These are phyloP conservation scores for Siniperca chuatsi DNA, from an alignment of 2,113 vertebrate genomes.

Conservation along the genomic window DNA sequence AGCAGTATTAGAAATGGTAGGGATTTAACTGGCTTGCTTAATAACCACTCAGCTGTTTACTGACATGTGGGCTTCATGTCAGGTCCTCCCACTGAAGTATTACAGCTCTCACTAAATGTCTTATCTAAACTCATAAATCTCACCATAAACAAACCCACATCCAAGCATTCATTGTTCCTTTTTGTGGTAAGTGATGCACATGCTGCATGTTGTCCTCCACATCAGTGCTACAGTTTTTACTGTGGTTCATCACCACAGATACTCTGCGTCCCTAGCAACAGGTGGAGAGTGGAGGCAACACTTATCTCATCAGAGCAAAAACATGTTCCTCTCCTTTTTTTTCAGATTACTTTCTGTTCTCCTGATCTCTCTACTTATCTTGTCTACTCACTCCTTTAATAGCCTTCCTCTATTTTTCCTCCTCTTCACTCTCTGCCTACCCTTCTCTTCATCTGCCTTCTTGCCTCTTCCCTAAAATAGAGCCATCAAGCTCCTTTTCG, in stretches of 20 bases:
- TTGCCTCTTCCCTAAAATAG: conserved; percentile 38
- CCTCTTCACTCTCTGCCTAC: conserved; percentile 48
- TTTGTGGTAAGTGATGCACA: not conserved
- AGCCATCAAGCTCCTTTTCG: conserved; percentile 28
- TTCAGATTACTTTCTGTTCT: not conserved
- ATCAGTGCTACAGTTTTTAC: conserved; percentile 9
- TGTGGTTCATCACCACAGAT: conserved; percentile 25
- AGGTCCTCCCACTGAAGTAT: not conserved
- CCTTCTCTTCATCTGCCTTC: conserved; percentile 41
- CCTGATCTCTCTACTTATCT: conserved; percentile 21
- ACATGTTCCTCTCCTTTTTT: conserved; percentile 1
- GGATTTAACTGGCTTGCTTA: not conserved
- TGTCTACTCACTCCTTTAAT: conserved; percentile 21
- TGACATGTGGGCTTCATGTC: not conserved
- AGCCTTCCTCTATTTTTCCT: conserved; percentile 31
- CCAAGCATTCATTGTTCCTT: conserved; percentile 1
- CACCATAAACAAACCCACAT: conserved; percentile 42
- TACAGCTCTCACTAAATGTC: not conserved
- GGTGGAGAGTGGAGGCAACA: conserved; percentile 47
- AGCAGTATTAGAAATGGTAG: not conserved
- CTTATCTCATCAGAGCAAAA: conserved; percentile 31
- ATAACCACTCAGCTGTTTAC: not conserved
- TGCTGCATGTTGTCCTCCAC: conserved; percentile 6
- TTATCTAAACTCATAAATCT: not conserved
- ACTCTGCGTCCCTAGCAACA: conserved; percentile 55